These are phyloP conservation scores for Lithophane socia DNA, from an alignment of 2,888 invertebrate genomes.

Conservation along the genomic window DNA sequence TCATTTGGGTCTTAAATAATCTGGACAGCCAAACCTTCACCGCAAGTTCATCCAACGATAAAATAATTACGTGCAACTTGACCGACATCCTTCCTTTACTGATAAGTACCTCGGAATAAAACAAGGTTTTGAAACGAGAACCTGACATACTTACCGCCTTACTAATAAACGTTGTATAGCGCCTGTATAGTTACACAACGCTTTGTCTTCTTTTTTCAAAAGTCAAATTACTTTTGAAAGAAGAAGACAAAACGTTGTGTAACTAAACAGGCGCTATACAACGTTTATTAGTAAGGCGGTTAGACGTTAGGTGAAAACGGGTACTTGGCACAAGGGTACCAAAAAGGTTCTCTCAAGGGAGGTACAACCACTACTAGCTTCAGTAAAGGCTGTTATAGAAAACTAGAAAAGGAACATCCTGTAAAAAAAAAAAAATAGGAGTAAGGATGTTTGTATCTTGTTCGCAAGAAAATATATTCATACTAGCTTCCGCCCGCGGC, in stretches of 20 bases:
- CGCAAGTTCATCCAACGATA: conserved; percentile 1
- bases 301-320: conserved; percentile 24
- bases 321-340: conserved; percentile 2
- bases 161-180: too few relatives aligned
- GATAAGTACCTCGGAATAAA: conserved; percentile 4
- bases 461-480: background rate
- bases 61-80: conserved; percentile 7
- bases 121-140: conserved; percentile 15
- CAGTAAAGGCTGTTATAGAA: conserved; percentile 7
- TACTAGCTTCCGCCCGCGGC: background rate
- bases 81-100: background rate
- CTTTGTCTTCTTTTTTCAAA: too few relatives aligned
- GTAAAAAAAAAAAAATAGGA: background rate
- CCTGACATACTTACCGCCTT: background rate
- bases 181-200: too few relatives aligned
- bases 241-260: too few relatives aligned
- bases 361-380: background rate
- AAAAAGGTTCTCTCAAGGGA: conserved; percentile 40
- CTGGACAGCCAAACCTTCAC: background rate
- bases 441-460: background rate
- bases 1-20: background rate
- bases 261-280: too few relatives aligned
- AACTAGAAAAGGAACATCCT: background rate
- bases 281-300: too few relatives aligned
- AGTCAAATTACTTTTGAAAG: too few relatives aligned